Evolutionary conservation across 2,797 vertebrate genomes (phyloP).

Genomic region (Phrynocephalus guinanensis): DNA sequence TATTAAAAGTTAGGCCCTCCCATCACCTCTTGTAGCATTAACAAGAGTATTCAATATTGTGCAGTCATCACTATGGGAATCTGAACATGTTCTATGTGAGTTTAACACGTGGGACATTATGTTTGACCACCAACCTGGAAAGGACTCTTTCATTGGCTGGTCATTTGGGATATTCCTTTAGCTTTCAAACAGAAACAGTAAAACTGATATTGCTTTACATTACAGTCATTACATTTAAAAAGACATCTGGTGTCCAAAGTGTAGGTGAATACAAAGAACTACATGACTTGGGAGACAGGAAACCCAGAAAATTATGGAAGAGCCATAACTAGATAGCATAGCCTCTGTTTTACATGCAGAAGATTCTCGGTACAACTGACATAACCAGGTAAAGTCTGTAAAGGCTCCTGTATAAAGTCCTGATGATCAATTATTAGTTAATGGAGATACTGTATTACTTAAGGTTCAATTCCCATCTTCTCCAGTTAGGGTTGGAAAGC

Average conservation of each 20-base stretch:
- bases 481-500: no score
- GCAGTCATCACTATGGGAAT: neutral
- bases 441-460: neutral
- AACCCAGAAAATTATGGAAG: neutral
- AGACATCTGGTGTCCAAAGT: neutral
- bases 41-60: neutral
- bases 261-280: neutral
- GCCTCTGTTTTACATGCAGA: neutral
- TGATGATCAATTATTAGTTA: neutral
- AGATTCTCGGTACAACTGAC: neutral
- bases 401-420: neutral
- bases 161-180: neutral
- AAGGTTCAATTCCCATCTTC: neutral
- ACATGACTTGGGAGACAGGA: neutral
- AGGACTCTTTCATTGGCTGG: neutral
- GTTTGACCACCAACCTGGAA: neutral
- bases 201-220: slow-evolving; percentile 1
- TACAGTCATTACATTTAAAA: neutral
- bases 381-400: no score
- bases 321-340: neutral
- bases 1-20: neutral
- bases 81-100: neutral
- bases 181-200: slow-evolving; percentile 1
- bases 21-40: neutral
- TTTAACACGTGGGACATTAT: slow-evolving; percentile 10